These are phyloP conservation scores for Erynnis tages DNA, from an alignment of 2,888 invertebrate genomes.

Conservation along the genomic window DNA sequence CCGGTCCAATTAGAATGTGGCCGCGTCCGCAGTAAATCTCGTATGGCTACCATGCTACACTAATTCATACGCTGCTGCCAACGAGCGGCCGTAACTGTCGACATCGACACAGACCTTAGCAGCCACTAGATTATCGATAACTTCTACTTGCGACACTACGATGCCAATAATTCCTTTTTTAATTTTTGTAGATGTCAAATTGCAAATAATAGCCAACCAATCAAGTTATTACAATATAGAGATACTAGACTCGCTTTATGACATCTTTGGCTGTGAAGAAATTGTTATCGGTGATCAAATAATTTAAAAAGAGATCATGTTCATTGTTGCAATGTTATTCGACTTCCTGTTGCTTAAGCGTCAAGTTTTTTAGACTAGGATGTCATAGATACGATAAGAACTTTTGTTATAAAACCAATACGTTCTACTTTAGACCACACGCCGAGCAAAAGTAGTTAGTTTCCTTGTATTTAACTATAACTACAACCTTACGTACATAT, in stretches of 20 bases:
- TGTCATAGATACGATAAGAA: slow-evolving; percentile 16
- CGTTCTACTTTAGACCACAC: slow-evolving; percentile 15
- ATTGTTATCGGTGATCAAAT: slow-evolving; percentile 23
- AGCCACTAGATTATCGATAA: slow-evolving; percentile 65
- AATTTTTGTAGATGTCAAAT: slow-evolving; percentile 6
- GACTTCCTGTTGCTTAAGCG: slow-evolving; percentile 21
- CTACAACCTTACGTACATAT: too few relatives aligned
- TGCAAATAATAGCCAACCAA: slow-evolving; percentile 20
- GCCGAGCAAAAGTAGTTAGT: slow-evolving; percentile 13
- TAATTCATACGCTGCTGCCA: slow-evolving; percentile 74
- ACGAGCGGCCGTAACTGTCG: slow-evolving; percentile 63
- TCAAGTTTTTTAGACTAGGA: slow-evolving; percentile 19
- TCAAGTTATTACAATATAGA: slow-evolving; percentile 17
- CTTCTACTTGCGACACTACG: slow-evolving; percentile 47
- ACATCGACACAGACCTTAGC: slow-evolving; percentile 64
- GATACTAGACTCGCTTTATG: slow-evolving; percentile 17
- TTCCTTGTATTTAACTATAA: too few relatives aligned
- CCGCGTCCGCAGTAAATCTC: slow-evolving; percentile 75
- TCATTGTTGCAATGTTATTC: slow-evolving; percentile 24
- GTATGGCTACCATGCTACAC: slow-evolving; percentile 75
- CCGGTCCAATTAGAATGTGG: slow-evolving; percentile 74
- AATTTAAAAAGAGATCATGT: slow-evolving; percentile 25
- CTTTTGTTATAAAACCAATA: slow-evolving; percentile 11
- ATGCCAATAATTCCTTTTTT: not conserved
- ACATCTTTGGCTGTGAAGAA: slow-evolving; percentile 22